phyloP scores from a whole-genome alignment of 53 echinoderm and acorn worm species.

The Paelopatides confundens region DNA sequence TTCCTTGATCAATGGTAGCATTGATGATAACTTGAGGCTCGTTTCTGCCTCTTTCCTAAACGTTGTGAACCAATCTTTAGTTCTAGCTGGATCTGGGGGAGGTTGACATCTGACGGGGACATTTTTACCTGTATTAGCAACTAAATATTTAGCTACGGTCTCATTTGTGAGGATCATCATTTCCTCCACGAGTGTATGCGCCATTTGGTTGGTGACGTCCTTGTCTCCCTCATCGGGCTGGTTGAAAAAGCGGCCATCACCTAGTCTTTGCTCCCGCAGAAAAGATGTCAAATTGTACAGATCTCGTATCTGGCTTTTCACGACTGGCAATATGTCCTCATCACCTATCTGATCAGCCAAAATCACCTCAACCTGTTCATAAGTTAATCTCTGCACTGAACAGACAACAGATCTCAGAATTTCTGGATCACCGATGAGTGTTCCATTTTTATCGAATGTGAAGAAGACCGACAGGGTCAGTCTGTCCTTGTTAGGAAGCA shows the following conservation, averaged over 20 bases:
- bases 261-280: slow-evolving; percentile 52
- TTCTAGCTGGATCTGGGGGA: slow-evolving; percentile 76
- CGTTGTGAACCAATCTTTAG: slow-evolving; percentile 58
- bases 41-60: slow-evolving; percentile 38
- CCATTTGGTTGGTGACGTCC: slow-evolving; percentile 47
- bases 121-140: slow-evolving; percentile 50
- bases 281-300: slow-evolving; percentile 52
- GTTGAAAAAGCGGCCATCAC: slow-evolving; percentile 47
- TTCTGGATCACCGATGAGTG: slow-evolving; percentile 39
- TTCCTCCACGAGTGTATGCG: slow-evolving; percentile 80
- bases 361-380: slow-evolving; percentile 72
- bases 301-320: slow-evolving; percentile 31
- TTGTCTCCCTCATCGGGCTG: slow-evolving; percentile 59
- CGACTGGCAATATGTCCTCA: background rate
- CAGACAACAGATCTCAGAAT: slow-evolving; percentile 66
- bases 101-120: slow-evolving; percentile 76
- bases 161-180: slow-evolving; percentile 85
- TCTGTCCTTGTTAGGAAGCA: slow-evolving; percentile 72
- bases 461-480: slow-evolving; percentile 76
- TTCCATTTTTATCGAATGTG: slow-evolving; percentile 60
- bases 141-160: slow-evolving; percentile 64
- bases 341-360: slow-evolving; percentile 34
- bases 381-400: slow-evolving; percentile 65
- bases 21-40: slow-evolving; percentile 49
- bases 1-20: slow-evolving; percentile 9